A percentile compares a stretch with the other conserved stretches of the same genome.
These are phyloP conservation scores for Passer domesticus DNA, from an alignment of 2,113 vertebrate genomes.

Conservation along the genomic window DNA sequence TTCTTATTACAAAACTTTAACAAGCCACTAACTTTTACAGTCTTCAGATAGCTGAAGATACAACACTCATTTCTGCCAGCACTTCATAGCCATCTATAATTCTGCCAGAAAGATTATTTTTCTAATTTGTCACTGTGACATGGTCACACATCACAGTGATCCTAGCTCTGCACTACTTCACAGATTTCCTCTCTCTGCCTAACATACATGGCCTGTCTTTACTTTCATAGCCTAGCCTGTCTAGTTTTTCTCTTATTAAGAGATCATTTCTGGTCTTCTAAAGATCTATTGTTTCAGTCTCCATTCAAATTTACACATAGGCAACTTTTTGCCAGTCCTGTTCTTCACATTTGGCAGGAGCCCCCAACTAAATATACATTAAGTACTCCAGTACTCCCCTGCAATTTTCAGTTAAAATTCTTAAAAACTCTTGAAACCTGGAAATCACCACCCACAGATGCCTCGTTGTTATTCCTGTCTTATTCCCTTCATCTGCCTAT, in stretches of 20 bases:
- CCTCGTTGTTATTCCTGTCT: background rate
- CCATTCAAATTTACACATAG: background rate
- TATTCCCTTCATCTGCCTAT: background rate
- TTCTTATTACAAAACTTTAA: conserved; percentile 14
- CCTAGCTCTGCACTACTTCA: background rate
- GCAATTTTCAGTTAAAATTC: background rate
- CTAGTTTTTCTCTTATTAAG: background rate
- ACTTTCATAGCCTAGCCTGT: background rate
- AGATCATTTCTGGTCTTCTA: background rate
- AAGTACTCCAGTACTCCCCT: background rate
- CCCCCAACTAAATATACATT: background rate
- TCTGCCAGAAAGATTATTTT: conserved; percentile 47
- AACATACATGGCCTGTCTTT: background rate
- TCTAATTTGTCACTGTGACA: conserved; percentile 34
- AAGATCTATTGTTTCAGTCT: background rate
- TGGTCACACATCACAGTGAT: background rate
- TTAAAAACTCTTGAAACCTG: background rate
- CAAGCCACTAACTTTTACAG: conserved; percentile 33
- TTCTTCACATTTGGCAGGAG: background rate
- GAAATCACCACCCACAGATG: background rate
- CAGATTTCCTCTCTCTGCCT: background rate
- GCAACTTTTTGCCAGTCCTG: background rate
- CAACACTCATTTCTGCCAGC: background rate
- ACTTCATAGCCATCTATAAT: conserved; percentile 17
- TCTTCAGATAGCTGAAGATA: background rate